phyloP scores from a whole-genome alignment of 2,797 vertebrate genomes.

The Kryptopterus vitreolus region DNA sequence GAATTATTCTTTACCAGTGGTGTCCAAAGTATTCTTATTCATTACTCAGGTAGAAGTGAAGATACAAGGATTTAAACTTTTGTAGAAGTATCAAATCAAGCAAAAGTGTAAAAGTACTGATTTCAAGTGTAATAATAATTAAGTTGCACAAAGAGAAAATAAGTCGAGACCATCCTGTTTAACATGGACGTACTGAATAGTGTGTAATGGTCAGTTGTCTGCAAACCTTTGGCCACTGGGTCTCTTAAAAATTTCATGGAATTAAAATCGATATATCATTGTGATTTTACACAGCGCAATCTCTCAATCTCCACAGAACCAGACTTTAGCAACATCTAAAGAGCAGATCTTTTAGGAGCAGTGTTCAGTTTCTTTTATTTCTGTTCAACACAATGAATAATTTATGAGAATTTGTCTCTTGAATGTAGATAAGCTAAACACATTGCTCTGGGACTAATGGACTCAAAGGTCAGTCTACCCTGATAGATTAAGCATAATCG shows the following conservation, averaged over 20 bases:
- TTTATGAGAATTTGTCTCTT: conserved; percentile 2
- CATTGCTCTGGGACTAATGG: not conserved
- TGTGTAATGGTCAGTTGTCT: not conserved
- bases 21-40: no score
- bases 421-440: conserved; percentile 10
- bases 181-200: no score
- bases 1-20: no score
- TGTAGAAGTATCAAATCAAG: no score
- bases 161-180: no score
- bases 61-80: no score
- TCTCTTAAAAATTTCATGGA: not conserved
- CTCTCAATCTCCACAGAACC: not conserved
- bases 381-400: conserved; percentile 18
- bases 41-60: no score
- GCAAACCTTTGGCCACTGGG: not conserved
- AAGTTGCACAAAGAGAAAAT: no score
- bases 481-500: not conserved
- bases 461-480: conserved; percentile 3
- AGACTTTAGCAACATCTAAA: not conserved
- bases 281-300: not conserved
- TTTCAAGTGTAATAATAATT: no score
- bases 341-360: not conserved
- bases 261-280: not conserved
- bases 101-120: no score
- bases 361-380: not conserved